phyloP scores from a whole-genome alignment of 2,797 vertebrate genomes.

The Chiloscyllium punctatum region DNA sequence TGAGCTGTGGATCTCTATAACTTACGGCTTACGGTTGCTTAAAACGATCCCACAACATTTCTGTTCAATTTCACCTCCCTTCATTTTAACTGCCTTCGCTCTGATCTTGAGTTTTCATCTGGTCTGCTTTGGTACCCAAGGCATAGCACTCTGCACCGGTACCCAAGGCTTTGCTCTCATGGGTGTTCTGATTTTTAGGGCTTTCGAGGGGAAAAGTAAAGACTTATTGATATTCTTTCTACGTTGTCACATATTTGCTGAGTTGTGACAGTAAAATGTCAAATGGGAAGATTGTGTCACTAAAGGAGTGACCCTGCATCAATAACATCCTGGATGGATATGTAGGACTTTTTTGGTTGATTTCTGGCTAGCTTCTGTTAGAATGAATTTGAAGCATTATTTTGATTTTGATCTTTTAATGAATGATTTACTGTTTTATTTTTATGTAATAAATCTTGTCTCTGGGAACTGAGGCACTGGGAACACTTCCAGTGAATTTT shows the following conservation, averaged over 20 bases:
- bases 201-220: neutral
- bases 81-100: neutral
- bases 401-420: neutral
- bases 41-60: too few species aligned
- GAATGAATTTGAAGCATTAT: neutral
- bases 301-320: neutral
- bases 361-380: neutral
- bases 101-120: neutral
- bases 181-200: neutral
- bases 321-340: neutral
- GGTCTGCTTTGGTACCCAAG: neutral
- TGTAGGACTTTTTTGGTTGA: neutral
- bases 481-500: too few species aligned
- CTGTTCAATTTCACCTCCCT: neutral
- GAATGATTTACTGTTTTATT: too few species aligned
- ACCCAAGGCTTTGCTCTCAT: too few species aligned
- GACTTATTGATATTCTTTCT: neutral
- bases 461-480: too few species aligned
- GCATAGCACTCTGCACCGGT: neutral
- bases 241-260: neutral
- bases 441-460: too few species aligned
- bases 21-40: too few species aligned
- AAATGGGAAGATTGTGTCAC: neutral
- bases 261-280: neutral
- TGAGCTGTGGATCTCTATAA: too few species aligned